Conservation (phyloP, 2,113 vertebrate genomes). For the Penelope pileata region DNA sequence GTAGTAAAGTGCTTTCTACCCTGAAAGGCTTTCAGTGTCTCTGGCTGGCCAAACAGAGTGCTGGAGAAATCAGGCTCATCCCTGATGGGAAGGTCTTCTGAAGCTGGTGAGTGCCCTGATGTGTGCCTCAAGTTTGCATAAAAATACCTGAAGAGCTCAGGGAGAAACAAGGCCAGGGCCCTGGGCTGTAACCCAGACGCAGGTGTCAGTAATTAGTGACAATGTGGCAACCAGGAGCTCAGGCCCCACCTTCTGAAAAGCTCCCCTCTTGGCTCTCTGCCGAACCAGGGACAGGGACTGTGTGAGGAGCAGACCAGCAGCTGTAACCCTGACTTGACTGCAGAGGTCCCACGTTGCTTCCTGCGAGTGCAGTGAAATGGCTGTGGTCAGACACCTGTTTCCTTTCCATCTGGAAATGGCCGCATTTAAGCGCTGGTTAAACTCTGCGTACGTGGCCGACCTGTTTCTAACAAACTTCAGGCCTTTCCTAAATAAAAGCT, state of each 20-base stretch:
- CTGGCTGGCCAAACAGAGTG: background rate
- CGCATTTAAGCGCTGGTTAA: fast-evolving
- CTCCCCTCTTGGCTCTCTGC: background rate
- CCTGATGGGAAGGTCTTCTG: background rate
- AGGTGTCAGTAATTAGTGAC: background rate
- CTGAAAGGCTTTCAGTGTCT: background rate
- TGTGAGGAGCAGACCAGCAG: background rate
- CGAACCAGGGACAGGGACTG: background rate
- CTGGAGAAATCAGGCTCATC: background rate
- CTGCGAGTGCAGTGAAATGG: background rate
- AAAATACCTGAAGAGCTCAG: background rate
- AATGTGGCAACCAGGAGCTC: background rate
- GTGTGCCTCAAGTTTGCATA: background rate
- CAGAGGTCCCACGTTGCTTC: background rate
- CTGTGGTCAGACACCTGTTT: background rate
- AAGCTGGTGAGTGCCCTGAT: background rate
- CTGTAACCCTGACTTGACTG: background rate
- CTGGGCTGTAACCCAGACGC: background rate
- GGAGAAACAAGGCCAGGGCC: background rate
- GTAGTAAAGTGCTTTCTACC: background rate
- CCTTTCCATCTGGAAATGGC: background rate
- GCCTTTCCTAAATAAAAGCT: background rate
- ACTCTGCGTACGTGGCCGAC: no score
- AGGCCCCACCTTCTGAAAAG: background rate
- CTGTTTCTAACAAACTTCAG: background rate